A percentile compares a stretch with the other conserved stretches of the same genome.
Conservation (phyloP, 2,888 invertebrate species). For the Pachymerium ferrugineum region DNA sequence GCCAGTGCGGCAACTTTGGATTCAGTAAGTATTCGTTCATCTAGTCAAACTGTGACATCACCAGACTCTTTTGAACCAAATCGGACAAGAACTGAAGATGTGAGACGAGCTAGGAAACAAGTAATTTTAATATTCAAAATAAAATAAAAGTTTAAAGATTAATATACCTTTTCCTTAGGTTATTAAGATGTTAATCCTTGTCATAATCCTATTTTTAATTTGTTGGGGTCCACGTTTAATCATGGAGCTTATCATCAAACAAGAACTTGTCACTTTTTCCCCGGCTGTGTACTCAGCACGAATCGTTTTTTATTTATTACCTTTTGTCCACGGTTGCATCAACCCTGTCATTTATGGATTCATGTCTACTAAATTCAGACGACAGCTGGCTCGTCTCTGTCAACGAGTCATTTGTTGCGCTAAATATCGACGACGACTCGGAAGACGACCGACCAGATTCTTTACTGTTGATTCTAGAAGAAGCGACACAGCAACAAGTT, state of each 20-base stretch:
- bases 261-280: conserved; percentile 43
- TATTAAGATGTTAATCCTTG: conserved; percentile 53
- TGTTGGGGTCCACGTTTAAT: conserved; percentile 54
- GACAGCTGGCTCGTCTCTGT: conserved; percentile 42
- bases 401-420: conserved; percentile 36
- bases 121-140: conserved; percentile 37
- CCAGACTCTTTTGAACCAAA: not conserved
- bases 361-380: conserved; percentile 47
- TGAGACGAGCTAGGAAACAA: conserved; percentile 44
- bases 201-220: conserved; percentile 50
- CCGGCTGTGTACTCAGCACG: conserved; percentile 43
- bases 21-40: not conserved
- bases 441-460: not conserved
- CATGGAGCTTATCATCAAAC: conserved; percentile 47
- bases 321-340: conserved; percentile 48
- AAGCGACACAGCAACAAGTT: not conserved
- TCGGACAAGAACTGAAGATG: conserved; percentile 40
- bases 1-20: conserved; percentile 14
- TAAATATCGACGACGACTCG: not conserved
- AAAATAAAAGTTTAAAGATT: not conserved
- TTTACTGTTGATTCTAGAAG: not conserved
- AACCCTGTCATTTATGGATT: conserved; percentile 48
- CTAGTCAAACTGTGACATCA: not conserved
- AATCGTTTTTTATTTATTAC: conserved; percentile 45
- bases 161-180: conserved; percentile 45